phyloP scores from a whole-genome alignment of 2,113 vertebrate genomes.

The Corapipo altera region DNA sequence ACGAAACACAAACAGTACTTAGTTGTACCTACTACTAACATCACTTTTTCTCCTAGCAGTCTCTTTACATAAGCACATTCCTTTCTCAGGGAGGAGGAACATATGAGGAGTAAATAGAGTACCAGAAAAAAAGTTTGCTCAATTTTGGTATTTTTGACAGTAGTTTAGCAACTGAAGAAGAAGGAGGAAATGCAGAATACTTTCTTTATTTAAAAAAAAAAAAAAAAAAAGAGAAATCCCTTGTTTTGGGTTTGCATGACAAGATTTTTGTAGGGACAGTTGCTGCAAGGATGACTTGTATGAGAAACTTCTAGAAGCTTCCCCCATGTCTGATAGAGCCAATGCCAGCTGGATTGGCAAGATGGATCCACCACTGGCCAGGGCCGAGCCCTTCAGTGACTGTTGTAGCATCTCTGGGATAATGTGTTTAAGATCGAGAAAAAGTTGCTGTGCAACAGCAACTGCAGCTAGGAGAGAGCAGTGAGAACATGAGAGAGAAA shows the following conservation, averaged over 20 bases:
- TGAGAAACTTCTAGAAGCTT: background rate
- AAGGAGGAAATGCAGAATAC: background rate
- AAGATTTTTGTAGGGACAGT: background rate
- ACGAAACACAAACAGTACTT: background rate
- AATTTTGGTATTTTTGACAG: background rate
- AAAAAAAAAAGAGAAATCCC: background rate
- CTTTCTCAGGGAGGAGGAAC: background rate
- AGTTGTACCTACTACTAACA: background rate
- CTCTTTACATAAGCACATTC: background rate
- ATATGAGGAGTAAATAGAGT: background rate
- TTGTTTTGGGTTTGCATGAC: background rate
- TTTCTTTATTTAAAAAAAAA: background rate
- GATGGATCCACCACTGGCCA: background rate
- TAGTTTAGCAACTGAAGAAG: background rate
- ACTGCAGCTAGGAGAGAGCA: background rate
- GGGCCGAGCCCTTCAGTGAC: background rate
- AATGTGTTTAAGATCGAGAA: background rate
- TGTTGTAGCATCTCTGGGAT: background rate
- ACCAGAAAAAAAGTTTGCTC: background rate
- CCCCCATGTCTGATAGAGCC: background rate
- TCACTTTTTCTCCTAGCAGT: background rate
- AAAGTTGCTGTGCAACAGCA: background rate
- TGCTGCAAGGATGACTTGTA: background rate
- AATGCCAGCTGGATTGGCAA: background rate
- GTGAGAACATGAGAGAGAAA: background rate